Percentiles rank a stretch among this genome's conserved stretches.
Evolutionary conservation across 2,888 invertebrate genomes (phyloP).

Genomic region (Xiphydria camelus): DNA sequence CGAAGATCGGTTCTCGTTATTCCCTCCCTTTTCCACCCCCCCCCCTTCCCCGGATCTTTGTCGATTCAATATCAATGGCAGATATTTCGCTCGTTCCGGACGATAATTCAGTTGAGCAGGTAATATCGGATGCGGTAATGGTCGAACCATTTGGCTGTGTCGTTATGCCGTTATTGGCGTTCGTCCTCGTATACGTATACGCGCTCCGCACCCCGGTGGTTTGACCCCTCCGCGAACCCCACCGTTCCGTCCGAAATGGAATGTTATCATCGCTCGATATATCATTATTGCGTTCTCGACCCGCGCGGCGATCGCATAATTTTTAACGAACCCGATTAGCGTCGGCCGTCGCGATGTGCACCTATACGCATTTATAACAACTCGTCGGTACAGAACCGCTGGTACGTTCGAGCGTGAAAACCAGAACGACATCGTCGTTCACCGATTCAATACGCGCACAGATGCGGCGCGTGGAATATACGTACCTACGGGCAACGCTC

Average conservation of each 20-base stretch:
- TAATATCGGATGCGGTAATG: conserved; percentile 47
- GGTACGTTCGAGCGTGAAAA: no score
- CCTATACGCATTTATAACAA: no score
- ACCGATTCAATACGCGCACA: no score
- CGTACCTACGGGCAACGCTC: no score
- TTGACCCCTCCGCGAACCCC: conserved; percentile 26
- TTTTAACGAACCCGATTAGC: conserved; percentile 34
- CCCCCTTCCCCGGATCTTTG: conserved; percentile 11
- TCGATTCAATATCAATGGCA: conserved; percentile 46
- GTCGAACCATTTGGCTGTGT: conserved; percentile 46
- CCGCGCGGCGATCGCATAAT: conserved; percentile 37
- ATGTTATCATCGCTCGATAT: conserved; percentile 43
- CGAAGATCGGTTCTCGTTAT: conserved; percentile 36
- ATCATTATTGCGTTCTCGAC: conserved; percentile 39
- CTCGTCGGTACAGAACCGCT: no score
- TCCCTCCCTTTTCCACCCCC: conserved; percentile 21
- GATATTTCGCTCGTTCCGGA: conserved; percentile 48
- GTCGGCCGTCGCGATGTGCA: no score
- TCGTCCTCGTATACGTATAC: conserved; percentile 40
- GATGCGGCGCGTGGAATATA: no score
- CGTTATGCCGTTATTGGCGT: conserved; percentile 46
- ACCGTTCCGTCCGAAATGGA: conserved; percentile 37
- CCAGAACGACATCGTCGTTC: no score
- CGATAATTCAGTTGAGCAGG: conserved; percentile 50
- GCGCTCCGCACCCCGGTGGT: conserved; percentile 34